Conservation (phyloP, 2,888 invertebrate genomes). For the Pharmacophagus antenor region DNA sequence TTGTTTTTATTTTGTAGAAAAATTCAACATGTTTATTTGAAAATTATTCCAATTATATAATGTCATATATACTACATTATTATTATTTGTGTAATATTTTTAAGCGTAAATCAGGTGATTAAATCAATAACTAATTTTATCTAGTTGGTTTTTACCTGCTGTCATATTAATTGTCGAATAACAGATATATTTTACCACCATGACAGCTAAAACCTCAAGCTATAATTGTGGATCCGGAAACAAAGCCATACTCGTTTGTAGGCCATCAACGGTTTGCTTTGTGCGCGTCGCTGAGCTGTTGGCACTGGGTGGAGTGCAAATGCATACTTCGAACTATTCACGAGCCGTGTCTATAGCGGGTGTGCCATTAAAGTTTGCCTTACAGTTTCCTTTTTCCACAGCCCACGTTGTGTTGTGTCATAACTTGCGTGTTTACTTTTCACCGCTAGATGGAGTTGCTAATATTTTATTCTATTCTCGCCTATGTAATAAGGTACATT, state of each 20-base stretch:
- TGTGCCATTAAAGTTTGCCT: conserved; percentile 17
- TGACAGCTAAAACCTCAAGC: conserved; percentile 34
- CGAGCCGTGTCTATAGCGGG: conserved; percentile 10
- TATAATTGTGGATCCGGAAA: conserved; percentile 35
- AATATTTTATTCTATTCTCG: no score
- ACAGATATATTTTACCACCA: conserved; percentile 5
- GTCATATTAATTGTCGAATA: not conserved
- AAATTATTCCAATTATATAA: no score
- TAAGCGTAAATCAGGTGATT: no score
- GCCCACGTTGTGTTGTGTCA: no score
- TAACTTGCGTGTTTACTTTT: not conserved
- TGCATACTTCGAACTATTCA: conserved; percentile 39
- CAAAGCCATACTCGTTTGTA: conserved; percentile 50
- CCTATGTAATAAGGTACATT: not conserved
- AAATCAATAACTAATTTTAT: no score
- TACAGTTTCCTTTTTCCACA: conserved; percentile 15
- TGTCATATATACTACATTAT: no score
- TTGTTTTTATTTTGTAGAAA: no score
- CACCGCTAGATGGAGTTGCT: not conserved
- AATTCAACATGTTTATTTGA: no score
- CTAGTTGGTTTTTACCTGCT: no score
- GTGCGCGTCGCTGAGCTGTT: conserved; percentile 37
- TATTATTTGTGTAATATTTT: no score
- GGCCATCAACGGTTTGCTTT: conserved; percentile 54
- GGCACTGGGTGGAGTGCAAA: conserved; percentile 41